Conservation (phyloP, 2,797 vertebrate species). For the Paguma larvata region DNA sequence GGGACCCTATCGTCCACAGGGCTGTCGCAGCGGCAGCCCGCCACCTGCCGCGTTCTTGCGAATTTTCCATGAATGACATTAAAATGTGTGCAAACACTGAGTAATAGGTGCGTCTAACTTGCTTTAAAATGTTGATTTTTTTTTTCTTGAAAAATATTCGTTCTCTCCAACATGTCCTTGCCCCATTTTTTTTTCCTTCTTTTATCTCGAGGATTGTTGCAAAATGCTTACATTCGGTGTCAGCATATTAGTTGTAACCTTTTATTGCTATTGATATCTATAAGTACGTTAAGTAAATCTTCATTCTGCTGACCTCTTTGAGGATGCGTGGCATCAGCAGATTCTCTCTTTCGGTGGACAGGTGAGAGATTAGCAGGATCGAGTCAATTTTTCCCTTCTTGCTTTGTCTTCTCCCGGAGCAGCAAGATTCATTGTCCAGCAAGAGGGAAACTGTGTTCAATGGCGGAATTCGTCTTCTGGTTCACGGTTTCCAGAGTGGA, state of each 20-base stretch:
- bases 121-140: slow-evolving; percentile 15
- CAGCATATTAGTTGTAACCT: slow-evolving; percentile 86
- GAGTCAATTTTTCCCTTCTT: slow-evolving; percentile 82
- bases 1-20: not conserved
- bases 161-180: slow-evolving; percentile 37
- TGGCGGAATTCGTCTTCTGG: slow-evolving; percentile 76
- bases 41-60: not conserved
- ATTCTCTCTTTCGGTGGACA: slow-evolving; percentile 87
- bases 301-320: slow-evolving; percentile 90
- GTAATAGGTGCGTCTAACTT: not conserved
- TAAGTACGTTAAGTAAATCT: slow-evolving; percentile 91
- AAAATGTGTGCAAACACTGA: slow-evolving; percentile 50
- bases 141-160: slow-evolving; percentile 71
- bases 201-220: slow-evolving; percentile 80
- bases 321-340: slow-evolving; percentile 88
- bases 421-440: slow-evolving; percentile 84
- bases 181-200: not conserved
- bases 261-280: slow-evolving; percentile 90
- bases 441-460: slow-evolving; percentile 78
- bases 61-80: slow-evolving; percentile 10
- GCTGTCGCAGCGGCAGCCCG: not conserved
- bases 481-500: slow-evolving; percentile 71
- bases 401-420: slow-evolving; percentile 72
- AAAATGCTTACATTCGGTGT: slow-evolving; percentile 88
- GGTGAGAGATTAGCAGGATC: slow-evolving; percentile 87